Conservation (phyloP, 2,888 invertebrate genomes). For the Catocala fraxini region DNA sequence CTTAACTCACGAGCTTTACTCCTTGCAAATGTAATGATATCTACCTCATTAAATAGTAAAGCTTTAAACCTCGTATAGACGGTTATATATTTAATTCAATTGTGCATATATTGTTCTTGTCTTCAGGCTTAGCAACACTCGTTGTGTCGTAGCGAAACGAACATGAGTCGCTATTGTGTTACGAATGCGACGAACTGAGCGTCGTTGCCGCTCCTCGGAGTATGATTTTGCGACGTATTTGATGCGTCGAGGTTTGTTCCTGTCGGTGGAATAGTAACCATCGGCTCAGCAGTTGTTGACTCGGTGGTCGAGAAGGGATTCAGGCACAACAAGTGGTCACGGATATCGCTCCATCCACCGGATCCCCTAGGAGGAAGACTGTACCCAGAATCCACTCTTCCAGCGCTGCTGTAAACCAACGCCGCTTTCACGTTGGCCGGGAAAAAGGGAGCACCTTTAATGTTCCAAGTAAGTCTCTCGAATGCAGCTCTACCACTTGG, state of each 20-base stretch:
- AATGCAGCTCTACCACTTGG: constrained; percentile 36
- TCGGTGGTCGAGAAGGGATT: constrained; percentile 48
- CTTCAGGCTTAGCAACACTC: no score
- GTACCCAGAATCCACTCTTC: constrained; percentile 35
- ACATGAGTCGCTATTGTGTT: no score
- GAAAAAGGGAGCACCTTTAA: constrained; percentile 39
- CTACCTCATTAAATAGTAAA: constrained; percentile 24
- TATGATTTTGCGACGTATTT: no score
- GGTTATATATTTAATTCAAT: constrained; percentile 22
- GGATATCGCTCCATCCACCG: constrained; percentile 64
- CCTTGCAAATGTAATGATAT: constrained; percentile 17
- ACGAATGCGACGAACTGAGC: no score
- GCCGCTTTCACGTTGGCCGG: constrained; percentile 54
- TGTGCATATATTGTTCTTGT: constrained; percentile 2
- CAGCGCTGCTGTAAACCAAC: constrained; percentile 46
- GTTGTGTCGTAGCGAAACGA: no score
- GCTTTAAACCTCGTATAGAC: constrained; percentile 11
- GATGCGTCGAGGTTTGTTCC: no score
- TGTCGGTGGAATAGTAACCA: background rate
- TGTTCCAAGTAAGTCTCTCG: constrained; percentile 18
- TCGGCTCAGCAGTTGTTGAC: constrained; percentile 4
- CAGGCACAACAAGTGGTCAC: constrained; percentile 64
- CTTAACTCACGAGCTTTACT: constrained; percentile 30
- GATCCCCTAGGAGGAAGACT: constrained; percentile 46
- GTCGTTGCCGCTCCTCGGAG: no score